These are phyloP conservation scores for Myiothlypis chrysogaster DNA, from an alignment of 2,797 vertebrate species.

Conservation along the genomic window DNA sequence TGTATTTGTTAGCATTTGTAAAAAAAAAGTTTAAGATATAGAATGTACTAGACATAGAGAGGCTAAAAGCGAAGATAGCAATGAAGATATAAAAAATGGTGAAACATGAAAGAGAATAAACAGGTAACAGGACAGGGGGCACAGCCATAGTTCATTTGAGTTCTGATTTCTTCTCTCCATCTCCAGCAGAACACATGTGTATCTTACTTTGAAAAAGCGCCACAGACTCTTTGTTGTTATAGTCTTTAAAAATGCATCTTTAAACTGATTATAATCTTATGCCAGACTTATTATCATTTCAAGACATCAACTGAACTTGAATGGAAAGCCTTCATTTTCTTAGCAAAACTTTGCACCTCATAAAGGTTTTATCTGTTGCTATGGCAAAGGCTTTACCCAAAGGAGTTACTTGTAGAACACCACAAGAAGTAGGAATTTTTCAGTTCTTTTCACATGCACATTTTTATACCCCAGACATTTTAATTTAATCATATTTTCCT, in stretches of 20 bases:
- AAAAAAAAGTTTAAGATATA: neutral
- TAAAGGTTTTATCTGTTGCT: slow-evolving; percentile 67
- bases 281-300: slow-evolving; percentile 60
- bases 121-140: neutral
- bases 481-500: slow-evolving; percentile 23
- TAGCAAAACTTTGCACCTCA: slow-evolving; percentile 63
- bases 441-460: slow-evolving; percentile 23
- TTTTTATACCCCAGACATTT: slow-evolving; percentile 26
- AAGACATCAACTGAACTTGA: slow-evolving; percentile 40
- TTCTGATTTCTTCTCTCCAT: neutral
- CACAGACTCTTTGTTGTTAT: neutral
- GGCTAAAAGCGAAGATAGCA: neutral
- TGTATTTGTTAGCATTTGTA: neutral
- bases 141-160: neutral
- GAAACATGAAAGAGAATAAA: neutral
- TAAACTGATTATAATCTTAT: slow-evolving; percentile 7
- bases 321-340: slow-evolving; percentile 63
- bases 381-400: slow-evolving; percentile 27
- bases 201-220: neutral
- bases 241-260: slow-evolving; percentile 1
- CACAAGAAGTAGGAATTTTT: slow-evolving; percentile 6
- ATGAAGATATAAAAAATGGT: neutral
- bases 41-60: neutral
- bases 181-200: neutral
- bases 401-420: slow-evolving; percentile 9